Base-by-base conservation (phyloP, 2,888 invertebrate genomes). In the Melangyna quadrimaculata region DNA sequence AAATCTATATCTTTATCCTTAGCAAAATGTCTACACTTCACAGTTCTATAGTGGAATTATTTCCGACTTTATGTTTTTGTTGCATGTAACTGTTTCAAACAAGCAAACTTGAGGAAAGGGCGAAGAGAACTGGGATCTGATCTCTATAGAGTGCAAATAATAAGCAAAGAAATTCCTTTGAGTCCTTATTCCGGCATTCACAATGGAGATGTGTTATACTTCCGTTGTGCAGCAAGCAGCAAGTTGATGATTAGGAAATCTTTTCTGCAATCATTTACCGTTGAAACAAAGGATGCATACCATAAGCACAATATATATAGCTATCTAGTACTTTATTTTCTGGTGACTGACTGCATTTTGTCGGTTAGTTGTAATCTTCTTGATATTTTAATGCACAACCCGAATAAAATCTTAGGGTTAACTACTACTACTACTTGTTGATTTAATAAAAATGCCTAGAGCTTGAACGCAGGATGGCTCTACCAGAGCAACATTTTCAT, bases 1-100 rank as follows among this genome's bases (percentile, higher is more conserved):
- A 65, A 43, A 74, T 74, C 65, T 70, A 74, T 83, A 71, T 74
- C 61, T 70, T 65, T 65, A 78, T 78, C 48, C 63, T 61, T 12
- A 40, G 19, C 19, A n/a, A 55, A 73, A 40, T 55, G 53, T 69
- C 65, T 51, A 70, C 43, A 45, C 61, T 59, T 59, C 12, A 37
- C 19, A 78, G 63, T 73, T 29, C 43, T 37, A 69, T 40, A 73
- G 45, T 63, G 69, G 73, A 78, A 73, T 83, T 73, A 70, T 83
- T 78, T 78, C 78, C 55, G 48, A 73, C 73, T 78, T 55, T 40
- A 32, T 72, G 77, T 59, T 71, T 43, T 29, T 63, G 69, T 59
- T 48, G 61, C 53, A 59, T 61, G 40, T 9, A 10, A 43, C 45
- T 65, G 63, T 45, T 12, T 43, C 40, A 59, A 59, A 59, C 14